These are phyloP conservation scores for Pluvialis apricaria DNA, from an alignment of 2,113 vertebrate species.

Conservation along the genomic window DNA sequence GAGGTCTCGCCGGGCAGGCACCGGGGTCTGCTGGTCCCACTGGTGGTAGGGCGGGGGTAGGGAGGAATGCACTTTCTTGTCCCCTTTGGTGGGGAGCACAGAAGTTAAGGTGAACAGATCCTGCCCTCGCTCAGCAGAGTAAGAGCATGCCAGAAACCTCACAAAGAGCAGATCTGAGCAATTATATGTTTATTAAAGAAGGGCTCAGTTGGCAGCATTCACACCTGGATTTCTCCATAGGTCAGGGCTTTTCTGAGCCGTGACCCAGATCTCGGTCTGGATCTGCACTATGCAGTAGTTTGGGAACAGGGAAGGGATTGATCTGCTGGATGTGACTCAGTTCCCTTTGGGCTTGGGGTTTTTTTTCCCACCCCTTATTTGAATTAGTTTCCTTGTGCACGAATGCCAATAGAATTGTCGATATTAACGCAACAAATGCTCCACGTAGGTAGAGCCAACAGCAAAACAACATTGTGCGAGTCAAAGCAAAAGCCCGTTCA, in stretches of 20 bases:
- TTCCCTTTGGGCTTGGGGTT: background rate
- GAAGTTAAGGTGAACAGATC: background rate
- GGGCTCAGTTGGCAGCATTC: background rate
- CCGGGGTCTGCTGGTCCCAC: background rate
- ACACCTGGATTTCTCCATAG: background rate
- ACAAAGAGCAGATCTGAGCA: background rate
- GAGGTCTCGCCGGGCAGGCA: background rate
- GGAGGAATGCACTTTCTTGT: background rate
- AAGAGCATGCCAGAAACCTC: background rate
- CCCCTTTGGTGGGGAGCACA: background rate
- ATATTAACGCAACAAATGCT: background rate
- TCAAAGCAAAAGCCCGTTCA: background rate
- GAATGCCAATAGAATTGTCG: background rate
- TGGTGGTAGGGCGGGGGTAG: background rate
- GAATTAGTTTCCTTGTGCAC: background rate
- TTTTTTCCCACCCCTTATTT: background rate
- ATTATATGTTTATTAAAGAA: background rate
- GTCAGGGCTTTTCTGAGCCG: background rate
- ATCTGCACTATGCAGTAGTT: background rate
- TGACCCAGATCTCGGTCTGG: background rate
- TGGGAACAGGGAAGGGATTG: background rate
- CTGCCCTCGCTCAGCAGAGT: background rate
- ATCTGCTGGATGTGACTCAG: background rate
- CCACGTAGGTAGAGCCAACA: background rate
- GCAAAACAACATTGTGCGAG: background rate